These are phyloP conservation scores for Eubasilissa splendida DNA, from an alignment of 2,888 invertebrate genomes.

Conservation along the genomic window DNA sequence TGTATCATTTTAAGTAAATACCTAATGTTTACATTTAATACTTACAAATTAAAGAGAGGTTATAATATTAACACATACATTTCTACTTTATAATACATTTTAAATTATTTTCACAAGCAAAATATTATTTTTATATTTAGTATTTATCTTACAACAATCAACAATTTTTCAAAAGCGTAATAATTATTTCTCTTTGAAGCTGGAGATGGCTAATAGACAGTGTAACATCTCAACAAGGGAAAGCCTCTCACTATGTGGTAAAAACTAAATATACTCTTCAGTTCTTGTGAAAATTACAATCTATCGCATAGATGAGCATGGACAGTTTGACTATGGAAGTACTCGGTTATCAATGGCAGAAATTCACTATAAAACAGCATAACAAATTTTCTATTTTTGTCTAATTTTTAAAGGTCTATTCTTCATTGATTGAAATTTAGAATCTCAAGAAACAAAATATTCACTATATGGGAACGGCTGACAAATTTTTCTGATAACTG, in stretches of 20 bases:
- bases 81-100: constrained; percentile 47
- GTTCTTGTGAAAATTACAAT: constrained; percentile 9
- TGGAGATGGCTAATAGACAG: constrained; percentile 23
- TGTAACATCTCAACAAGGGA: constrained; percentile 26
- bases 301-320: not conserved
- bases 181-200: constrained; percentile 13
- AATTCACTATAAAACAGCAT: too few species aligned
- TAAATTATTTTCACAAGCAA: constrained; percentile 49
- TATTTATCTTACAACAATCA: constrained; percentile 51
- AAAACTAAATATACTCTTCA: constrained; percentile 9
- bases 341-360: too few species aligned
- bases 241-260: constrained; percentile 1
- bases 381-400: too few species aligned
- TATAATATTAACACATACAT: constrained; percentile 42
- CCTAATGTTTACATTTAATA: constrained; percentile 38
- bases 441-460: too few species aligned
- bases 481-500: too few species aligned
- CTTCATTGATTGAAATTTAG: too few species aligned
- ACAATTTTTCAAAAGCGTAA: constrained; percentile 49
- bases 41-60: constrained; percentile 44
- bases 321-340: not conserved
- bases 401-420: too few species aligned
- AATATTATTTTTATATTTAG: constrained; percentile 42
- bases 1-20: constrained; percentile 35
- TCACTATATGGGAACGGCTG: too few species aligned